Percentiles rank a stretch among this genome's conserved stretches.
Evolutionary conservation across 2,888 invertebrate species (phyloP).

Genomic region (Drosophila sordidula): DNA sequence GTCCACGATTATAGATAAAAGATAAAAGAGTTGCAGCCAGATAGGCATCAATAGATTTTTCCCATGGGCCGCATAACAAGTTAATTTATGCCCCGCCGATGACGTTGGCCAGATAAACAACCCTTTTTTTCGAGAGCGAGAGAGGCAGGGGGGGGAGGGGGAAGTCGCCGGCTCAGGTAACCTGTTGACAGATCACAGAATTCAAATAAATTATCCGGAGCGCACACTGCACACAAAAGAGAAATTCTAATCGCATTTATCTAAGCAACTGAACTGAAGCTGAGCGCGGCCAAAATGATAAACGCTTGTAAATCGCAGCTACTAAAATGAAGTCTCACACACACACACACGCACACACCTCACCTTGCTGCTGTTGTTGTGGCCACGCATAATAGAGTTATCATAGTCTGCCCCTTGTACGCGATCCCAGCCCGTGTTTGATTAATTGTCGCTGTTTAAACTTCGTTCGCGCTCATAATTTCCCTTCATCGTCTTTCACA

Average conservation of each 20-base stretch:
- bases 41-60: conserved; percentile 59
- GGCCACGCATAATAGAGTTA: conserved; percentile 70
- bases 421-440: conserved; percentile 51
- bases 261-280: conserved; percentile 36
- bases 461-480: conserved; percentile 72
- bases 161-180: conserved; percentile 54
- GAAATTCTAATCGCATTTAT: conserved; percentile 73
- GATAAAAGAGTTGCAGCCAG: conserved; percentile 16
- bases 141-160: background rate
- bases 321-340: conserved; percentile 55
- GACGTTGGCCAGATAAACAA: conserved; percentile 65
- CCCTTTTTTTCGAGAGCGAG: conserved; percentile 31
- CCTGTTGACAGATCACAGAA: conserved; percentile 76
- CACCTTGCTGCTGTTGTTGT: conserved; percentile 7
- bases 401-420: conserved; percentile 14
- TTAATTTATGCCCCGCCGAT: conserved; percentile 77
- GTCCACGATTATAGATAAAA: conserved; percentile 49
- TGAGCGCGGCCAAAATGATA: conserved; percentile 58
- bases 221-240: conserved; percentile 19
- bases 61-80: conserved; percentile 73
- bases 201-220: conserved; percentile 52
- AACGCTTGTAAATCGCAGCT: conserved; percentile 73
- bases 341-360: background rate
- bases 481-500: conserved; percentile 69
- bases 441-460: conserved; percentile 69